Evolutionary conservation across 2,888 invertebrate genomes (phyloP), one percentile per base, ranked within the genome.

Genomic region (Phalera bucephala): DNA sequence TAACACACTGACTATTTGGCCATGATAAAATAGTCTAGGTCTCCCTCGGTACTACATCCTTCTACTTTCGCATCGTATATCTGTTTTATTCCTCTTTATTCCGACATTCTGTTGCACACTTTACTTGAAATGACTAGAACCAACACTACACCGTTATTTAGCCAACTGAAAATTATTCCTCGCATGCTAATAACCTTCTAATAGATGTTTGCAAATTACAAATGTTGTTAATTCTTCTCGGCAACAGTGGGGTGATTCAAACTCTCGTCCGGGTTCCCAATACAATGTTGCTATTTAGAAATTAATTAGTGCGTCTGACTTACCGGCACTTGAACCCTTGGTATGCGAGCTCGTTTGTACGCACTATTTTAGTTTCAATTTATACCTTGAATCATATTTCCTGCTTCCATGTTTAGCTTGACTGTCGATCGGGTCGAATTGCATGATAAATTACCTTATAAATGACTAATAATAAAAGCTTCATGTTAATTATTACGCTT

Each of bases 271-370:
- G 54, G 44, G 49, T 41, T 50, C 45, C 33, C 39, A 40, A 53
- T 43, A 74, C 72, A 76, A 69, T 68, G 68, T 54, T 54, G 47
- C 65, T 71, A 71, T 79, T 79, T 70, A 69, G 65, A 64, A 59
- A 66, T 73, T 71, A 73, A 80, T 80, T 80, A 80, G 75, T 68
- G 51, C 58, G 62, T 54, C 62, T 64, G 62, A 52, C 34, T 45
- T 67, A 55, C 61, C 64, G 66, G 66, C 53, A 55, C 57, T 59
- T 67, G 66, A 67, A 57, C 64, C 44, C 42, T 33, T 55, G 70
- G 66, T 58, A 72, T 68, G 66, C 58, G 47, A 48, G 47, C 44
- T 42, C 37, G 51, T 52, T 55, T 49, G 55, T 48, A 39, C 35
- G 49, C 44, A 52, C 54, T 60, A 64, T 63, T 70, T 59, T 59